Evolutionary conservation across 2,797 vertebrate genomes (phyloP).

Genomic region (Rhinella marina): DNA sequence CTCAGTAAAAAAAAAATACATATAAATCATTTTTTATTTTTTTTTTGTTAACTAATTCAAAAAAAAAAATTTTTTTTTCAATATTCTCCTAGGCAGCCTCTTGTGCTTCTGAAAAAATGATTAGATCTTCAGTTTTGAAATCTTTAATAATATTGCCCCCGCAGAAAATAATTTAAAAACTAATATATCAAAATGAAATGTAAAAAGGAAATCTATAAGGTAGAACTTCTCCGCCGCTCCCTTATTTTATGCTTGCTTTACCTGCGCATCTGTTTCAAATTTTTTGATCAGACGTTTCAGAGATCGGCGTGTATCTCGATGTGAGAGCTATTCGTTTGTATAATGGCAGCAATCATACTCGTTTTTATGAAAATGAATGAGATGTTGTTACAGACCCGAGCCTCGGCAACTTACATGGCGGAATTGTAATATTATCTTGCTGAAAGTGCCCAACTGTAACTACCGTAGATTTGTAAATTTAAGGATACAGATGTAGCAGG

Average conservation of each 20-base stretch:
- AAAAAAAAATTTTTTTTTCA: conserved; percentile 17
- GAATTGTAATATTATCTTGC: background rate
- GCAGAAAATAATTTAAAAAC: background rate
- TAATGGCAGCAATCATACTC: conserved; percentile 26
- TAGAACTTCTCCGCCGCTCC: background rate
- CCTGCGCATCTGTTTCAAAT: background rate
- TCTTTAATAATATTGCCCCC: conserved; percentile 22
- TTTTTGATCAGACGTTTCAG: background rate
- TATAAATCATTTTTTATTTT: too few relatives aligned
- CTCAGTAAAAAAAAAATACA: background rate
- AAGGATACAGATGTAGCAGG: background rate
- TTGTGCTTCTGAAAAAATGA: background rate
- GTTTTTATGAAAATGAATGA: conserved; percentile 15
- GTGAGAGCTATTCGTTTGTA: background rate
- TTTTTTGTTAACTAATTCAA: too few relatives aligned
- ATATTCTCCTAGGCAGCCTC: conserved; percentile 1
- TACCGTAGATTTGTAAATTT: background rate
- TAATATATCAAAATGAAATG: conserved; percentile 20
- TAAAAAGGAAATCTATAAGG: background rate
- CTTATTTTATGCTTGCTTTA: background rate
- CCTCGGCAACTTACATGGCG: background rate
- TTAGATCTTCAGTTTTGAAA: background rate
- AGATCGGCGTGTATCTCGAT: background rate
- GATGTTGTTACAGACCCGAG: background rate
- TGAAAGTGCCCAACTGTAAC: background rate